Percentiles rank a stretch among this genome's conserved stretches.
phyloP scores from a whole-genome alignment of 2,113 vertebrate genomes.

The Phalacrocorax carbo region DNA sequence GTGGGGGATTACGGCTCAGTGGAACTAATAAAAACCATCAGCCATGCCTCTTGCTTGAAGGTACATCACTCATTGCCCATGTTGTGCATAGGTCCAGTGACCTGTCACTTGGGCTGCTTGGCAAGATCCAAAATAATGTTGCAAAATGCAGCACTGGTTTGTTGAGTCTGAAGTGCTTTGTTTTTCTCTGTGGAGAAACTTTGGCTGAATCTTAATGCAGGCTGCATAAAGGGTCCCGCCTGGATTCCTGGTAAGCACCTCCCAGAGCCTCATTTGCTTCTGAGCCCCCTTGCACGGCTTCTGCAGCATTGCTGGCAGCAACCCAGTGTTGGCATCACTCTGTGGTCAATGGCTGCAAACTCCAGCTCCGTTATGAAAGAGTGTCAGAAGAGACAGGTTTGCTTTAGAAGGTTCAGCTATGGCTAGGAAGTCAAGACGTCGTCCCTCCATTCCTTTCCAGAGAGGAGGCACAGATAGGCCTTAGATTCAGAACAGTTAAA shows the following conservation, averaged over 20 bases:
- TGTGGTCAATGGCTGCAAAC: background rate
- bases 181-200: background rate
- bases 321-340: background rate
- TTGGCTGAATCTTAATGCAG: background rate
- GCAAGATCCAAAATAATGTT: background rate
- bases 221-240: background rate
- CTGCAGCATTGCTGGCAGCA: background rate
- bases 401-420: background rate
- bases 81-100: background rate
- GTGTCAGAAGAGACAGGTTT: background rate
- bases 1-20: background rate
- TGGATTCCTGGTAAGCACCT: background rate
- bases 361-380: background rate
- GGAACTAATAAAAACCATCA: background rate
- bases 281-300: background rate
- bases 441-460: background rate
- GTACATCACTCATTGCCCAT: background rate
- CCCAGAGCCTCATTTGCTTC: background rate
- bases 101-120: background rate
- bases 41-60: background rate
- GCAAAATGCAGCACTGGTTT: background rate
- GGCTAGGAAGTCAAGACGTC: background rate
- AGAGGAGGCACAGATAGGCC: background rate
- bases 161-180: background rate
- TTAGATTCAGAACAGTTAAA: background rate